A percentile compares a stretch with the other conserved stretches of the same genome.
Conservation (phyloP, 2,888 invertebrate species). For the Hesperia comma region DNA sequence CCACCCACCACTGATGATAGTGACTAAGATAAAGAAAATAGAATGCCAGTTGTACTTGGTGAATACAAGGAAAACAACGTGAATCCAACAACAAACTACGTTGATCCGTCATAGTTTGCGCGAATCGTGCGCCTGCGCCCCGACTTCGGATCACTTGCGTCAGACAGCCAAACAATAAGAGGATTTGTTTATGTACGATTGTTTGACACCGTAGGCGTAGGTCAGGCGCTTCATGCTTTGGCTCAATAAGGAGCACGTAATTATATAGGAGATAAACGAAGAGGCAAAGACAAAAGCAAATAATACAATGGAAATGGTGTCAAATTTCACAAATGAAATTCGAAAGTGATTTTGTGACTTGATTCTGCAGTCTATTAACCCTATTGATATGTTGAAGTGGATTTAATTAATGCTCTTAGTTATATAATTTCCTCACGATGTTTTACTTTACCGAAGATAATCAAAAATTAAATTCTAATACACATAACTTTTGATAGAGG, state of each 20-base stretch:
- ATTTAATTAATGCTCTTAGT: no score
- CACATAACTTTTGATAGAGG: no score
- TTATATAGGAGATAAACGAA: slow-evolving; percentile 29
- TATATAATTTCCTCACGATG: no score
- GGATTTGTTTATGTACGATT: slow-evolving; percentile 46
- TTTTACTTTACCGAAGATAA: no score
- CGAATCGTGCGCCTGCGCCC: slow-evolving; percentile 30
- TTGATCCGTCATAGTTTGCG: slow-evolving; percentile 43
- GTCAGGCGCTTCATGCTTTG: slow-evolving; percentile 39
- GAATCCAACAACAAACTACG: slow-evolving; percentile 1
- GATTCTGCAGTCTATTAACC: neutral
- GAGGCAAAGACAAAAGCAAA: slow-evolving; percentile 33
- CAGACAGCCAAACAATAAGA: slow-evolving; percentile 41
- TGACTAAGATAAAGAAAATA: no score
- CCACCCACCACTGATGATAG: no score
- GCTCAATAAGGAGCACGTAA: slow-evolving; percentile 25
- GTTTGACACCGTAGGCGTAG: slow-evolving; percentile 41
- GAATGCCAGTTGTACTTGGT: neutral
- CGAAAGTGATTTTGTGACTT: neutral
- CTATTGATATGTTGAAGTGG: neutral
- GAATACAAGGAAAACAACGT: slow-evolving; percentile 16
- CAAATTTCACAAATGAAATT: slow-evolving; percentile 17
- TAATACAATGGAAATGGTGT: slow-evolving; percentile 30
- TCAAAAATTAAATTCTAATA: no score
- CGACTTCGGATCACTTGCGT: slow-evolving; percentile 33